phyloP scores from a whole-genome alignment of 2,113 vertebrate species.

The Phylloscopus whistleri region DNA sequence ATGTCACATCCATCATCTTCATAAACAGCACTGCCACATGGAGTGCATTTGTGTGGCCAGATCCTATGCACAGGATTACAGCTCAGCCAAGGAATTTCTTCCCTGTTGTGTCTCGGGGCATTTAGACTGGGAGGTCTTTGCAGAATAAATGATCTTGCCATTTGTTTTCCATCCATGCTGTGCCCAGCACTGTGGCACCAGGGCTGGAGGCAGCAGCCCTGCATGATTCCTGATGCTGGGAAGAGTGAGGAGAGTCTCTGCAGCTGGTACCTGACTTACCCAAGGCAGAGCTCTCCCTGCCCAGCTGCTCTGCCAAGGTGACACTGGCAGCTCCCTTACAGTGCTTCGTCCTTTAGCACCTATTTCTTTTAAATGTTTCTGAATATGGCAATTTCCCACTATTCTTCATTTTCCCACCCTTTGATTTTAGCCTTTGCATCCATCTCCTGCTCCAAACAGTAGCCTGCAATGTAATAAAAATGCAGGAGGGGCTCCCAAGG shows the following conservation, averaged over 20 bases:
- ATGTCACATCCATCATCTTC: constrained; percentile 24
- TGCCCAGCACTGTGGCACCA: constrained; percentile 10
- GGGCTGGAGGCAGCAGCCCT: neutral
- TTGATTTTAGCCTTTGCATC: neutral
- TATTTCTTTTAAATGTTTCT: neutral
- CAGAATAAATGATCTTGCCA: constrained; percentile 7
- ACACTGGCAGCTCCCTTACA: neutral
- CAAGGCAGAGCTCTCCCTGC: neutral
- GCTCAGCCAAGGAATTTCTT: constrained; percentile 44
- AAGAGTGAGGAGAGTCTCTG: neutral
- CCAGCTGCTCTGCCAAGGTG: neutral
- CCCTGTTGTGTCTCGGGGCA: neutral
- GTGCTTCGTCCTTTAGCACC: accelerated
- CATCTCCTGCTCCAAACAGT: neutral
- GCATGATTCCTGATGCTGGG: neutral
- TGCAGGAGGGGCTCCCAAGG: neutral
- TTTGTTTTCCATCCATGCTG: constrained; percentile 14
- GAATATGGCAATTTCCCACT: neutral
- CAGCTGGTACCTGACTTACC: neutral
- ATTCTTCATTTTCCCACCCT: neutral
- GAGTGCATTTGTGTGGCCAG: constrained; percentile 20
- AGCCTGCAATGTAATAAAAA: neutral
- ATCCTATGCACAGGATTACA: neutral
- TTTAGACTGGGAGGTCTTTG: constrained; percentile 39
- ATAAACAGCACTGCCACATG: neutral